Evolutionary conservation across 2,888 invertebrate species (phyloP).

Genomic region (Tenthredo livida): DNA sequence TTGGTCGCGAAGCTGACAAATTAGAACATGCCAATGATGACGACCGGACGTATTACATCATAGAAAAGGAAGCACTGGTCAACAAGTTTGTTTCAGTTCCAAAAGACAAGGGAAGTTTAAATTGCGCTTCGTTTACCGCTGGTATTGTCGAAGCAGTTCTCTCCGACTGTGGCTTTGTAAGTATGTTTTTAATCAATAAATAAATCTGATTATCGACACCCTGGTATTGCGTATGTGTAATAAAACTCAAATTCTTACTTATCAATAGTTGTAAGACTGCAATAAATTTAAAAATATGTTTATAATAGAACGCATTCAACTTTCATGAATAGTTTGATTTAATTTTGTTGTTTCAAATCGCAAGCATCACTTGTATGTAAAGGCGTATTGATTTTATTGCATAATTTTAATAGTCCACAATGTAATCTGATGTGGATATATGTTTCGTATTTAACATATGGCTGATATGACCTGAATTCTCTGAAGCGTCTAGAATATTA

Average conservation of each 20-base stretch:
- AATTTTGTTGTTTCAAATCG: neutral
- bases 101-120: slow-evolving; percentile 97
- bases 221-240: neutral
- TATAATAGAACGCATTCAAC: neutral
- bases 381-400: neutral
- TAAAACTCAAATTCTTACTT: neutral
- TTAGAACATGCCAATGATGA: slow-evolving; percentile 99
- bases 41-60: slow-evolving; percentile 98
- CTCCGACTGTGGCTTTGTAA: slow-evolving; percentile 96
- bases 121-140: slow-evolving; percentile 99
- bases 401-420: neutral
- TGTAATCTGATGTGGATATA: slow-evolving; percentile 1
- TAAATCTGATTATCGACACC: neutral
- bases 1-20: slow-evolving; percentile 99
- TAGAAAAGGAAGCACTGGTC: slow-evolving; percentile 98
- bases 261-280: neutral
- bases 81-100: slow-evolving; percentile 99
- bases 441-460: slow-evolving; percentile 9
- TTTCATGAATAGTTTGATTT: neutral
- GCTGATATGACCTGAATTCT: neutral
- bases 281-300: neutral
- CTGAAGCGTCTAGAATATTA: neutral
- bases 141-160: slow-evolving; percentile 98
- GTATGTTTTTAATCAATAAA: slow-evolving; percentile 75
- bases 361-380: neutral